Evolutionary conservation across 2,888 invertebrate genomes (phyloP), one percentile per base, ranked within the genome.

Genomic region (Tethea ocularis): DNA sequence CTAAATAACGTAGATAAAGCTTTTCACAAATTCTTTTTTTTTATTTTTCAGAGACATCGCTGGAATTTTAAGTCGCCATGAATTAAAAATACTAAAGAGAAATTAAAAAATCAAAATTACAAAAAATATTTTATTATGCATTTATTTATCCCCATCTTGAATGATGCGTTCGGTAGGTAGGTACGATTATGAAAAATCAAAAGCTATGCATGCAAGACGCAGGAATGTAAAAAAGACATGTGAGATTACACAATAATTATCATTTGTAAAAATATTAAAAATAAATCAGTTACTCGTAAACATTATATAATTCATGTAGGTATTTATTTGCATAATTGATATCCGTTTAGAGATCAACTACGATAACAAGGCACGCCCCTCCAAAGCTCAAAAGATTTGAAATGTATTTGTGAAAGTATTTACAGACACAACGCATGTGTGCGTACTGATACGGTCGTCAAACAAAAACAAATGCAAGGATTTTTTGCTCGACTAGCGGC

Each of bases 41-140:
- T 70, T 41, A n/a, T 46, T 63, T 89, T 90, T 66, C 87, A 90
- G 90, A 85, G 80, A 71, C 73, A 20, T 87, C 89, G 59, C 38
- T 89, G 65, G 89, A 88, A 53, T 89, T 89, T 74, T 89, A 20
- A 46, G 17, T 6, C 5, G 20, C 20, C 20, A 46, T 41, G 15
- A 17, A 41, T 17, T 7, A 41, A 46, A n/a, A 0, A 38, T n/a
- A 38, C 2, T 38, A 20, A 4, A 10, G 46, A 46, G 8, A 46
- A 38, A 20, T 20, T 6, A 46, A 46, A 46, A n/a, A 20, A 20
- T 10, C n/a, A 41, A n/a, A 20, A 15, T 46, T 10, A 46, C 8
- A 46, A 20, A 20, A 20, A 10, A 41, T 41, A 41, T 41, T 41
- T 41, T 46, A 46, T 20, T 46, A 2, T 2, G 10, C 41, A 41